Evolutionary conservation across 2,113 vertebrate genomes (phyloP).

Genomic region (Vimba vimba): DNA sequence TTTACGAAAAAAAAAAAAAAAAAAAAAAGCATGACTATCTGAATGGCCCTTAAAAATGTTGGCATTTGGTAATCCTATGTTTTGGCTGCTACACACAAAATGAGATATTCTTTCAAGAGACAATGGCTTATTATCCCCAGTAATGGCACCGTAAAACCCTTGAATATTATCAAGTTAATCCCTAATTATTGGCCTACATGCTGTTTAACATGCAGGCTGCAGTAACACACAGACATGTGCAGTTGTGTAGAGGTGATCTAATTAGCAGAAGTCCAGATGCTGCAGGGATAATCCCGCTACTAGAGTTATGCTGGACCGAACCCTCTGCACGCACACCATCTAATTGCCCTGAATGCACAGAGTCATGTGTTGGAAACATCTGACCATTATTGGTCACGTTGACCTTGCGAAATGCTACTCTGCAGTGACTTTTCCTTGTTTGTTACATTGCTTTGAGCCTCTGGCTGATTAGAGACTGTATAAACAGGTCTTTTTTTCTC

Average conservation of each 20-base stretch:
- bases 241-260: slow-evolving; percentile 44
- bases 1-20: no score
- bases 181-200: slow-evolving; percentile 53
- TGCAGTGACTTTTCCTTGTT: slow-evolving; percentile 19
- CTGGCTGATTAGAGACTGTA: slow-evolving; percentile 1
- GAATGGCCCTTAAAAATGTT: slow-evolving; percentile 2
- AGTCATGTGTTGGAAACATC: slow-evolving; percentile 38
- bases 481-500: neutral
- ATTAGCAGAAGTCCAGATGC: slow-evolving; percentile 55
- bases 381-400: slow-evolving; percentile 35
- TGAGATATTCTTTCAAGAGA: slow-evolving; percentile 39
- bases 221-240: slow-evolving; percentile 12
- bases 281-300: slow-evolving; percentile 44
- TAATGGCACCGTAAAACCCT: slow-evolving; percentile 52
- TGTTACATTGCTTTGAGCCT: neutral
- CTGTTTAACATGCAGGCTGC: slow-evolving; percentile 46
- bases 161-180: slow-evolving; percentile 53
- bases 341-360: neutral
- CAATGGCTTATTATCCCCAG: slow-evolving; percentile 50
- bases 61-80: neutral
- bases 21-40: neutral
- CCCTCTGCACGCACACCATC: neutral
- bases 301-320: slow-evolving; percentile 16
- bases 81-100: slow-evolving; percentile 41
- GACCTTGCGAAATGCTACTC: slow-evolving; percentile 23